phyloP scores from a whole-genome alignment of 2,797 vertebrate genomes.

The Gouania willdenowi region DNA sequence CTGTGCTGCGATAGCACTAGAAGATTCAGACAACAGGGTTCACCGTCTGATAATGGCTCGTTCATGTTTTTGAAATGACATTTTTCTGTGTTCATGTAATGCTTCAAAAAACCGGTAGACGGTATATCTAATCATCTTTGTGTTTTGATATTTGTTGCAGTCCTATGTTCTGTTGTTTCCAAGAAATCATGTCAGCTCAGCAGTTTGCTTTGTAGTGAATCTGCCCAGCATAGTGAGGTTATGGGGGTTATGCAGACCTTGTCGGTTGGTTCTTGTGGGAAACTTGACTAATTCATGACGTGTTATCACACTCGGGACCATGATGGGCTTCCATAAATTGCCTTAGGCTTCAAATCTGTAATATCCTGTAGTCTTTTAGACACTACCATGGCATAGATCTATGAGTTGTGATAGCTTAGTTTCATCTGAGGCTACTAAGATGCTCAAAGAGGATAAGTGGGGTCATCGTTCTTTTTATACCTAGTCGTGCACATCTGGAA shows the following conservation, averaged over 20 bases:
- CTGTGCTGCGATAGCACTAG: constrained; percentile 39
- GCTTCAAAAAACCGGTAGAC: constrained; percentile 22
- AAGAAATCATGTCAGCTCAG: constrained; percentile 36
- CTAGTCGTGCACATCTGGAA: constrained; percentile 61
- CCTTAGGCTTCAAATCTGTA: constrained; percentile 55
- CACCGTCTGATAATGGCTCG: constrained; percentile 51
- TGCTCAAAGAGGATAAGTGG: constrained; percentile 43
- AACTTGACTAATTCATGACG: constrained; percentile 27
- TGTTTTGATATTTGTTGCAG: constrained; percentile 37
- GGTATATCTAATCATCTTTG: constrained; percentile 30
- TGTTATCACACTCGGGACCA: constrained; percentile 45
- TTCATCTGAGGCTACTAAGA: constrained; percentile 37
- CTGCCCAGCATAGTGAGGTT: constrained; percentile 7
- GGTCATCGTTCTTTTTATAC: constrained; percentile 47
- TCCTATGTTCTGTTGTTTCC: constrained; percentile 27
- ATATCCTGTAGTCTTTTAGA: constrained; percentile 56
- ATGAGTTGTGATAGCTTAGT: constrained; percentile 27
- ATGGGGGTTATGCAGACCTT: constrained; percentile 27
- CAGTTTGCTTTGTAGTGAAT: constrained; percentile 16
- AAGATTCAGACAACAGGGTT: constrained; percentile 54
- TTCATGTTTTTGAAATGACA: constrained; percentile 43
- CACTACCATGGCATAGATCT: constrained; percentile 44
- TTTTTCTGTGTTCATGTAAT: constrained; percentile 57
- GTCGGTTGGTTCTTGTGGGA: constrained; percentile 26
- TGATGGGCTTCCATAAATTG: constrained; percentile 37